These are phyloP conservation scores for Intellagama lesueurii DNA, from an alignment of 2,797 vertebrate genomes.

Conservation along the genomic window DNA sequence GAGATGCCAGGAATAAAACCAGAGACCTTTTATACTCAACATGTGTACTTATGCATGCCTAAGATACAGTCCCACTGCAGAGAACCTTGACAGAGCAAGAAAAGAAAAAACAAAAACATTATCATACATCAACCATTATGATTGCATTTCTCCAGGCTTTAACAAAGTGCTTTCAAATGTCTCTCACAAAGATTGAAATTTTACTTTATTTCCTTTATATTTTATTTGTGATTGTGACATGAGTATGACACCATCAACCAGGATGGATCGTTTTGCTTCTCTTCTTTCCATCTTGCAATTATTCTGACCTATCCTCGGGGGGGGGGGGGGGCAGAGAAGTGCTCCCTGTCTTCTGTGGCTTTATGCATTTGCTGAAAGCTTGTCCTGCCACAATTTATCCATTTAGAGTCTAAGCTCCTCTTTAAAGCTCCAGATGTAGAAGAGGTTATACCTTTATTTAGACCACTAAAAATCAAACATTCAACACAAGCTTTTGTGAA, in stretches of 20 bases:
- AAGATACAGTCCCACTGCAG: background rate
- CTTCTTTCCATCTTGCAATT: background rate
- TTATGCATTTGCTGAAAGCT: background rate
- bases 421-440: no score
- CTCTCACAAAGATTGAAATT: background rate
- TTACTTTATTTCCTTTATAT: background rate
- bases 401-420: background rate
- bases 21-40: background rate
- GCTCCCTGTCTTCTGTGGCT: background rate
- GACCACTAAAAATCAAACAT: no score
- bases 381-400: background rate
- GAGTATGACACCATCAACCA: background rate
- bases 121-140: background rate
- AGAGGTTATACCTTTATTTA: no score
- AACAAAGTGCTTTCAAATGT: background rate
- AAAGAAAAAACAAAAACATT: background rate
- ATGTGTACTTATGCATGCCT: background rate
- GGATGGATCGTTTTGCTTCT: background rate
- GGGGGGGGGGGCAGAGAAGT: no score
- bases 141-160: background rate
- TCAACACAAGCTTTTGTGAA: no score
- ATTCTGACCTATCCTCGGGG: no score
- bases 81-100: background rate
- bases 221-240: background rate
- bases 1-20: background rate